phyloP scores from a whole-genome alignment of 2,888 invertebrate species.

The Coenonympha arcania region DNA sequence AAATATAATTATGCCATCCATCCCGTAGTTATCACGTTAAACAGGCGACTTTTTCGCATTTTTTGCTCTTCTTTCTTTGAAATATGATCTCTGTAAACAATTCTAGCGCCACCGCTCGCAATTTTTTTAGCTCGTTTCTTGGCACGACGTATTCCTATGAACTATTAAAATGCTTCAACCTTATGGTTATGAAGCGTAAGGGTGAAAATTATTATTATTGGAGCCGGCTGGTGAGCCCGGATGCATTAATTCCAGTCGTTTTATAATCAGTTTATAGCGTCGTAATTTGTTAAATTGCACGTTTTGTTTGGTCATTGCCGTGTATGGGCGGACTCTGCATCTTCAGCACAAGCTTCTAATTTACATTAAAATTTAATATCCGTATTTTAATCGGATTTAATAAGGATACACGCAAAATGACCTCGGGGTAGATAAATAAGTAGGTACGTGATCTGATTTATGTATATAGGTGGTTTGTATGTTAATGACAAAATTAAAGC shows the following conservation, averaged over 20 bases:
- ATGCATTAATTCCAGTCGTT: constrained; percentile 38
- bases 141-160: constrained; percentile 16
- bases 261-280: constrained; percentile 37
- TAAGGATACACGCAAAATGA: not conserved
- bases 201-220: constrained; percentile 20
- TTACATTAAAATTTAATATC: constrained; percentile 19
- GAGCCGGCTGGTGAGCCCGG: constrained; percentile 25
- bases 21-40: constrained; percentile 19
- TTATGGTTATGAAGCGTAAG: constrained; percentile 18
- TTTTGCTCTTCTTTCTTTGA: constrained; percentile 28
- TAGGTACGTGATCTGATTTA: not conserved
- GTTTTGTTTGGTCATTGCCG: constrained; percentile 30
- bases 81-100: constrained; percentile 30
- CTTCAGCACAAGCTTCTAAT: constrained; percentile 22
- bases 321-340: constrained; percentile 21
- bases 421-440: too few species aligned
- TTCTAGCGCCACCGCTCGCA: constrained; percentile 29
- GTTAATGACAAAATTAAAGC: not conserved
- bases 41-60: constrained; percentile 18
- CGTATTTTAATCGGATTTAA: not conserved
- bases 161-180: constrained; percentile 14
- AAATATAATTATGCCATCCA: constrained; percentile 18
- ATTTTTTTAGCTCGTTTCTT: constrained; percentile 25
- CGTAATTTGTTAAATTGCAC: constrained; percentile 36
- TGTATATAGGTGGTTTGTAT: not conserved